A percentile compares a stretch with the other conserved stretches of the same genome.
Conservation (phyloP, 2,888 invertebrate genomes). For the Aphodius sticticus region DNA sequence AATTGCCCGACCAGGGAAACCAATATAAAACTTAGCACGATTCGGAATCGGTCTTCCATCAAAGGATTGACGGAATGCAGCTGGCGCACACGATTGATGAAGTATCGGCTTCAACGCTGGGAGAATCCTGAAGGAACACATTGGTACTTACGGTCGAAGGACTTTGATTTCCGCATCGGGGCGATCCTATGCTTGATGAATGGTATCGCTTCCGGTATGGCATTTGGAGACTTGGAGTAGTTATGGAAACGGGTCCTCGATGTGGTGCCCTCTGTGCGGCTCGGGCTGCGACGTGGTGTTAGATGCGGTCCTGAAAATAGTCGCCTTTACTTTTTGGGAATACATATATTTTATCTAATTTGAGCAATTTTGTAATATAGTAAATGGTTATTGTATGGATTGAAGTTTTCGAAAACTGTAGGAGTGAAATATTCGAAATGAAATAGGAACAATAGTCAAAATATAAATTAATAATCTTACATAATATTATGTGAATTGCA, state of each 20-base stretch:
- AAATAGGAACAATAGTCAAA: too few relatives aligned
- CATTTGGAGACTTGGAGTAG: conserved; percentile 4
- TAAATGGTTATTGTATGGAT: too few relatives aligned
- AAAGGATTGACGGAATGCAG: neutral
- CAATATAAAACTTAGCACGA: neutral
- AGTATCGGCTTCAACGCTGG: neutral
- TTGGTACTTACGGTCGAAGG: conserved; percentile 23
- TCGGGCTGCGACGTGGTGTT: conserved; percentile 22
- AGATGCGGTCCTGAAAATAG: conserved; percentile 25
- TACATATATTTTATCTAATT: too few relatives aligned
- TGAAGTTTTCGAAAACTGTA: too few relatives aligned
- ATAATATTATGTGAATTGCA: too few relatives aligned
- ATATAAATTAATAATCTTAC: too few relatives aligned
- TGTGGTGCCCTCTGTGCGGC: conserved; percentile 7
- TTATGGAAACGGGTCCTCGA: conserved; percentile 4
- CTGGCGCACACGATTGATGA: neutral
- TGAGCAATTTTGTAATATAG: too few relatives aligned
- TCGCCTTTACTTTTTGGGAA: neutral
- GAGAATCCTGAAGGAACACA: neutral
- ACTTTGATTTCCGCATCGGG: conserved; percentile 26
- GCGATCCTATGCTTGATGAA: conserved; percentile 28
- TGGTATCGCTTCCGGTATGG: conserved; percentile 28
- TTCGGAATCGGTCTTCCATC: neutral
- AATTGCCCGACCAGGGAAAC: neutral
- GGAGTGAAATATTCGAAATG: too few relatives aligned